Conservation (phyloP, 2,888 invertebrate species). For the Drosophila acutilabella region DNA sequence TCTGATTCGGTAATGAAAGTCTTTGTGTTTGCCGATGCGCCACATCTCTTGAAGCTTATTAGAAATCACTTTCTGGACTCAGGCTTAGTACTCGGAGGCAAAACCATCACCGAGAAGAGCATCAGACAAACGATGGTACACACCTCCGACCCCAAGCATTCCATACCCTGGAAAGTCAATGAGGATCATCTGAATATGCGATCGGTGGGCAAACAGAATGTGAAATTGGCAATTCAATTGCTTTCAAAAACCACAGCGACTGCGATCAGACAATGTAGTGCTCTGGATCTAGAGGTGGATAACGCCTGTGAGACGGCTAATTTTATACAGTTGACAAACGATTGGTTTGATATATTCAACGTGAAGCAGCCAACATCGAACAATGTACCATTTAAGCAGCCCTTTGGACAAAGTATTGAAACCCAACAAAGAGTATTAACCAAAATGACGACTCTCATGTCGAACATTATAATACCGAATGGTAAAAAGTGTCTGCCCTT, state of each 20-base stretch:
- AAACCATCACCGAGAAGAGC: not conserved
- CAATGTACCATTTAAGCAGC: not conserved
- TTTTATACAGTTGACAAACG: conserved; percentile 3
- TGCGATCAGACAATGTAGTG: not conserved
- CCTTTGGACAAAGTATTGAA: conserved; percentile 1
- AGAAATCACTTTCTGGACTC: conserved; percentile 10
- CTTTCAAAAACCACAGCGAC: conserved; percentile 1
- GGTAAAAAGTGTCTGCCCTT: conserved; percentile 1
- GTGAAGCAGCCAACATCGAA: not conserved
- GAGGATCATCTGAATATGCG: conserved; percentile 1
- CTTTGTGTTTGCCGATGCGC: conserved; percentile 7
- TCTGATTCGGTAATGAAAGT: not conserved
- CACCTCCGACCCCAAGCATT: not conserved
- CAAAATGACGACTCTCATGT: conserved; percentile 2
- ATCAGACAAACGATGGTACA: not conserved
- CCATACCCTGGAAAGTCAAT: not conserved
- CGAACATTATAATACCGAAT: not conserved
- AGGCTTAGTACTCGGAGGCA: not conserved
- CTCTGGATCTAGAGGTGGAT: not conserved
- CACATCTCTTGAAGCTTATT: not conserved
- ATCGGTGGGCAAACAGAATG: not conserved
- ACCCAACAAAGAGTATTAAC: not conserved
- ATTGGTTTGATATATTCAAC: conserved; percentile 12
- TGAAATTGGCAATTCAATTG: not conserved
- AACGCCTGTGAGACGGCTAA: conserved; percentile 4